A percentile compares a stretch with the other conserved stretches of the same genome.
phyloP scores from a whole-genome alignment of 2,888 invertebrate species.

The Epirrhoe tristata region DNA sequence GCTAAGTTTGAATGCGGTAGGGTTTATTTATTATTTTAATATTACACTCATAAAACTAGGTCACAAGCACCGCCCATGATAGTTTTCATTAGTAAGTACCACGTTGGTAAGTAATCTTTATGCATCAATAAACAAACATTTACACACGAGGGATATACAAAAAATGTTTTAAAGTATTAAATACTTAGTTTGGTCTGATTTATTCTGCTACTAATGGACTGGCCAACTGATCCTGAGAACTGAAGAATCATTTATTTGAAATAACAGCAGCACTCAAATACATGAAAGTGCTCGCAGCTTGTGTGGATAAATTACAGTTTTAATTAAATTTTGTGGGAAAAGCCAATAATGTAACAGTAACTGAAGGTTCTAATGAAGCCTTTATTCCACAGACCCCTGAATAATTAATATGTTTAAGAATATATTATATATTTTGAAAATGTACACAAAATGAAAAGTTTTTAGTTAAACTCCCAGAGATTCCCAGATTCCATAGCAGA shows the following conservation, averaged over 20 bases:
- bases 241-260: constrained; percentile 16
- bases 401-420: constrained; percentile 6
- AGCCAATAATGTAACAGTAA: constrained; percentile 32
- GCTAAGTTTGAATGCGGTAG: too few species aligned
- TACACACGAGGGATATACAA: too few species aligned
- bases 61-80: too few species aligned
- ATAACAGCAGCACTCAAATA: constrained; percentile 14
- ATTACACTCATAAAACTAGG: too few species aligned
- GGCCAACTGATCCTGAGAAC: neutral
- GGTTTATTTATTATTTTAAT: too few species aligned
- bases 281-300: constrained; percentile 32
- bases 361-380: constrained; percentile 20
- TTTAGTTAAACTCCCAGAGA: too few species aligned
- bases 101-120: too few species aligned
- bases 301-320: constrained; percentile 40
- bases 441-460: neutral
- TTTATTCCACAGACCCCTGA: constrained; percentile 6
- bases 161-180: too few species aligned
- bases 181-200: too few species aligned
- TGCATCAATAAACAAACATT: too few species aligned
- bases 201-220: neutral
- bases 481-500: too few species aligned
- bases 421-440: neutral
- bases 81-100: too few species aligned
- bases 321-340: constrained; percentile 43